Evolutionary conservation across 1,140 invertebrate species (phyloP).

Genomic region (Atta colombica): DNA sequence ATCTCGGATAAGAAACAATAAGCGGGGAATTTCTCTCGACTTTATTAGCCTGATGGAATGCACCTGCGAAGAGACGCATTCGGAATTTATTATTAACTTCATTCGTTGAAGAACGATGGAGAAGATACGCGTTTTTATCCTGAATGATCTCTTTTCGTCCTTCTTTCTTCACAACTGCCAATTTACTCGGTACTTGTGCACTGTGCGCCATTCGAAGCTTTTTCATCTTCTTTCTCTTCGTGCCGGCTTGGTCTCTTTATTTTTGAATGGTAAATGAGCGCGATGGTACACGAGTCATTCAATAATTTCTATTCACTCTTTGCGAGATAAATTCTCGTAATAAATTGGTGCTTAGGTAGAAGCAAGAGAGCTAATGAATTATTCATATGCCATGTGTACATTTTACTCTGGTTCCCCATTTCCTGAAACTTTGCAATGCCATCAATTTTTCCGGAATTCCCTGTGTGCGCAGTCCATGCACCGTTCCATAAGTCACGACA

Average conservation of each 20-base stretch:
- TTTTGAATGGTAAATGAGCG: conserved; percentile 18
- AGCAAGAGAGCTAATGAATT: conserved; percentile 2
- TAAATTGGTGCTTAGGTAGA: conserved; percentile 1
- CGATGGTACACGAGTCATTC: neutral
- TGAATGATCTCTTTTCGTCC: neutral
- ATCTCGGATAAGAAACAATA: neutral
- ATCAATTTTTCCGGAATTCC: neutral
- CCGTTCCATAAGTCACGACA: neutral
- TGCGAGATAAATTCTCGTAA: conserved; percentile 17
- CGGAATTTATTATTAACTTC: conserved; percentile 67
- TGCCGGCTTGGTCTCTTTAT: neutral
- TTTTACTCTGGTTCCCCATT: neutral
- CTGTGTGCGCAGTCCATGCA: neutral
- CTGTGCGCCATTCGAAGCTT: conserved; percentile 41
- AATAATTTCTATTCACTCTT: conserved; percentile 16
- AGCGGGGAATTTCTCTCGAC: conserved; percentile 5
- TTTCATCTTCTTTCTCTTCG: conserved; percentile 23
- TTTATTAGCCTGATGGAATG: conserved; percentile 21
- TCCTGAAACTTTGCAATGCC: neutral
- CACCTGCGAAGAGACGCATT: conserved; percentile 26
- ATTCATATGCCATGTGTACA: conserved; percentile 18
- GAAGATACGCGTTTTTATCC: conserved; percentile 33
- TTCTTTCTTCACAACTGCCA: conserved; percentile 39
- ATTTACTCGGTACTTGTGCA: conserved; percentile 60
- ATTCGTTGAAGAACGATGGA: conserved; percentile 41